Evolutionary conservation across 2,113 vertebrate genomes (phyloP).

Genomic region (Aramus guarauna): DNA sequence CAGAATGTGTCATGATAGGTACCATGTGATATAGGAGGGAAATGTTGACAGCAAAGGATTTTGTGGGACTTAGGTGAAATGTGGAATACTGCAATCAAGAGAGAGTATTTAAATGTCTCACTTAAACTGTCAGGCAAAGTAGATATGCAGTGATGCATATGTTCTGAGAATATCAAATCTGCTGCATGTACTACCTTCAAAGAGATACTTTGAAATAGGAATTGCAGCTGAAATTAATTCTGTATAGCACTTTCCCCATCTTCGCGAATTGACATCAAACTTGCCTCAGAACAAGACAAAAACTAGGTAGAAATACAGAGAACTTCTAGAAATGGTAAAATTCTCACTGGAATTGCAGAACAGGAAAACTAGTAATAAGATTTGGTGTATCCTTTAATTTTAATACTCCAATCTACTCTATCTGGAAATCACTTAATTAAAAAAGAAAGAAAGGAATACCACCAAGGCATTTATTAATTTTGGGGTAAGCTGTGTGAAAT

Average conservation of each 20-base stretch:
- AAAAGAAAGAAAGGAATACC: not conserved
- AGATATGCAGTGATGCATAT: slow-evolving; percentile 13
- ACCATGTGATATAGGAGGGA: not conserved
- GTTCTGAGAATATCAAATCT: slow-evolving; percentile 36
- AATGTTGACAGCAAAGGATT: not conserved
- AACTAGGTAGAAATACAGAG: not conserved
- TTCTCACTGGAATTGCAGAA: not conserved
- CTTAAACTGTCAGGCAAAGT: slow-evolving; percentile 40
- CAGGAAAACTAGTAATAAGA: slow-evolving; percentile 16
- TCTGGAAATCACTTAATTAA: slow-evolving; percentile 51
- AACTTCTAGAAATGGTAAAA: not conserved
- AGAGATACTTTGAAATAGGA: slow-evolving; percentile 13
- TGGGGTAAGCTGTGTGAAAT: slow-evolving; percentile 29
- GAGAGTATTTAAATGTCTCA: slow-evolving; percentile 36
- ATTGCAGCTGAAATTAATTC: slow-evolving; percentile 31
- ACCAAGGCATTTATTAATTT: slow-evolving; percentile 38
- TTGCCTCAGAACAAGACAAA: not conserved
- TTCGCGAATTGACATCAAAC: not conserved
- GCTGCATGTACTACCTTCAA: slow-evolving; percentile 27
- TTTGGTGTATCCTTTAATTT: slow-evolving; percentile 13
- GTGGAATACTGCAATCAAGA: not conserved
- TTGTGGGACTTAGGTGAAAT: not conserved
- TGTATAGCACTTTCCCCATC: not conserved
- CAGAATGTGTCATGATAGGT: not conserved
- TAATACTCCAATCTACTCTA: not conserved